Percentiles rank a stretch among this genome's conserved stretches.
phyloP scores from a whole-genome alignment of 2,113 vertebrate genomes.

The Pterophyllum scalare region DNA sequence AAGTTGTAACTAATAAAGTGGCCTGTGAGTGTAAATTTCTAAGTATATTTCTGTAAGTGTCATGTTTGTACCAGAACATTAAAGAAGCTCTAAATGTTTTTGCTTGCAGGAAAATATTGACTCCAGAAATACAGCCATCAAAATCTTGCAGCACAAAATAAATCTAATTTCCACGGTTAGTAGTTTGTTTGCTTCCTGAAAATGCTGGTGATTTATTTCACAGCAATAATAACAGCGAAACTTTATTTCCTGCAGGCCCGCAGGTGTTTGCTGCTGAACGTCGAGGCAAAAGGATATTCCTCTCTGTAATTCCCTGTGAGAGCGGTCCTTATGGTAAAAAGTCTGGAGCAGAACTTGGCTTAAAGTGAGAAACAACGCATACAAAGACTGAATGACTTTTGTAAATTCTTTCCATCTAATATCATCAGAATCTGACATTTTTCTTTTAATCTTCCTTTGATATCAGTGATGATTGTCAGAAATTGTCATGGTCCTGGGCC shows the following conservation, averaged over 20 bases:
- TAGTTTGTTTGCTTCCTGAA: neutral
- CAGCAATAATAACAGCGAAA: neutral
- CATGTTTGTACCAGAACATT: neutral
- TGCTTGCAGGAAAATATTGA: constrained; percentile 37
- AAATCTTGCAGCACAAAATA: constrained; percentile 29
- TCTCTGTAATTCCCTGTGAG: neutral
- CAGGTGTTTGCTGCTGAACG: constrained; percentile 30
- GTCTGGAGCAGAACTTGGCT: neutral
- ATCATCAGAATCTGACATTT: neutral
- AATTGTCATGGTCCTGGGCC: too few species aligned
- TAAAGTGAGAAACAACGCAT: neutral
- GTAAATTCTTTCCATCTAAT: neutral
- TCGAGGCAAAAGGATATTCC: constrained; percentile 10
- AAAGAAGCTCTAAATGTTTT: neutral
- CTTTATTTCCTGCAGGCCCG: constrained; percentile 34
- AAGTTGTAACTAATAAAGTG: neutral
- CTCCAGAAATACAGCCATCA: constrained; percentile 32
- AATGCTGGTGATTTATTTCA: neutral
- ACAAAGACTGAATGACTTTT: neutral
- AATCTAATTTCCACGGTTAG: constrained; percentile 45
- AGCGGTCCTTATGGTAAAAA: neutral
- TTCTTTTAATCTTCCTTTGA: neutral
- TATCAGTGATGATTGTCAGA: neutral
- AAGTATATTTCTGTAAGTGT: neutral
- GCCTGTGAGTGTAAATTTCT: neutral